These are phyloP conservation scores for Mallotus villosus DNA, from an alignment of 2,797 vertebrate genomes.

Conservation along the genomic window DNA sequence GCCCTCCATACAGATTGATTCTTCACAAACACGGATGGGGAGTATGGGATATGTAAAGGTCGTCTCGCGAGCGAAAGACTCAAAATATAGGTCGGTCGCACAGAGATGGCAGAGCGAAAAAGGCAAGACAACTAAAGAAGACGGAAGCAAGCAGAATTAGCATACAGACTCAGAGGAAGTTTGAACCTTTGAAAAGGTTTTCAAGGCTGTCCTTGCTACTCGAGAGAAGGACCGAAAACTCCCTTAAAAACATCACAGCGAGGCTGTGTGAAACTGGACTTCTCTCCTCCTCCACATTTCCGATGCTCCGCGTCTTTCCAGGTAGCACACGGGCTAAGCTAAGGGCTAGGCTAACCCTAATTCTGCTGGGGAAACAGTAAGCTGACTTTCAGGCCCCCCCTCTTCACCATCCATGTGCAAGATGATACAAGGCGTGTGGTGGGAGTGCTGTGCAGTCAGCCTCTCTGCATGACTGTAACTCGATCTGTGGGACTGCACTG, in stretches of 20 bases:
- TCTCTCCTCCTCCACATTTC: slow-evolving; percentile 65
- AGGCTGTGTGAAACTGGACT: not conserved
- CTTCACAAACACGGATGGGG: slow-evolving; percentile 57
- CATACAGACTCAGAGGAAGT: slow-evolving; percentile 88
- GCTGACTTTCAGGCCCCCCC: slow-evolving; percentile 86
- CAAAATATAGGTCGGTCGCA: slow-evolving; percentile 44
- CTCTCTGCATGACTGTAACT: slow-evolving; percentile 73
- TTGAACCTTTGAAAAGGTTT: slow-evolving; percentile 65
- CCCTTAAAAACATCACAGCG: not conserved
- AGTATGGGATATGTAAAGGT: slow-evolving; percentile 64
- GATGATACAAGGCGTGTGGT: slow-evolving; percentile 46
- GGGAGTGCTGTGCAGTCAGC: slow-evolving; percentile 41
- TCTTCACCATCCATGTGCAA: slow-evolving; percentile 73
- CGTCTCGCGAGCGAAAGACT: slow-evolving; percentile 41
- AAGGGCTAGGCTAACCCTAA: slow-evolving; percentile 62
- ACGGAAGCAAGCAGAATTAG: slow-evolving; percentile 60
- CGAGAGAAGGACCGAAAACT: no score
- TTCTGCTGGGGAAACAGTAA: slow-evolving; percentile 72
- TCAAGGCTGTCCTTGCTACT: not conserved
- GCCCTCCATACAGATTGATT: slow-evolving; percentile 34
- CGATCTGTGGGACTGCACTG: not conserved
- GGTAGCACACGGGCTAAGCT: slow-evolving; percentile 92
- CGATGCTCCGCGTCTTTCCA: slow-evolving; percentile 74
- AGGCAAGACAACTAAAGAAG: slow-evolving; percentile 50
- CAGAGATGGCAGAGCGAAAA: slow-evolving; percentile 25